Evolutionary conservation across 2,888 invertebrate genomes (phyloP).

Genomic region (Podotricha telesiphe): DNA sequence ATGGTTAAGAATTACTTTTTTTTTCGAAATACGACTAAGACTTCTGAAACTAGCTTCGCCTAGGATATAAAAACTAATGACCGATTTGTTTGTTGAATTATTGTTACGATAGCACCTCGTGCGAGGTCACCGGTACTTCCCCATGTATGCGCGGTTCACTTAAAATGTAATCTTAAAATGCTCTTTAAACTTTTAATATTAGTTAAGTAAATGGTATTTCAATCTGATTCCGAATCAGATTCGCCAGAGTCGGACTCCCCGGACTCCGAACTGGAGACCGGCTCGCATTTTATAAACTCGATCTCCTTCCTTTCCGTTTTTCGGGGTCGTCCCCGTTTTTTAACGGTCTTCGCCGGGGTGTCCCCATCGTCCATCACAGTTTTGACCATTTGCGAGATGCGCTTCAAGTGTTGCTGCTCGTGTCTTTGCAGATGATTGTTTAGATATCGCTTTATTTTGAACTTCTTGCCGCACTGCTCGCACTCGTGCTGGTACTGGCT

Average conservation of each 20-base stretch:
- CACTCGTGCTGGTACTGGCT: slow-evolving; percentile 70
- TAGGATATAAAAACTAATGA: slow-evolving; percentile 25
- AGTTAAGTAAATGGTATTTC: slow-evolving; percentile 31
- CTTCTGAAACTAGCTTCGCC: slow-evolving; percentile 8
- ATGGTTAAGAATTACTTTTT: background rate
- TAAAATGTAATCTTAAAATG: slow-evolving; percentile 29
- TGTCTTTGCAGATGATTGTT: slow-evolving; percentile 75
- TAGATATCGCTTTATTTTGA: slow-evolving; percentile 72
- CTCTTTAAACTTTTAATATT: slow-evolving; percentile 27
- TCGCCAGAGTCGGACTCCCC: slow-evolving; percentile 54
- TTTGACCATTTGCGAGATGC: slow-evolving; percentile 75
- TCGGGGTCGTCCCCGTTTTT: slow-evolving; percentile 55
- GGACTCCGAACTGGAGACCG: slow-evolving; percentile 65
- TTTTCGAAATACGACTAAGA: slow-evolving; percentile 6
- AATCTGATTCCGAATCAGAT: slow-evolving; percentile 39
- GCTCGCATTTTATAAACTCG: slow-evolving; percentile 78
- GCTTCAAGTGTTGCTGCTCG: slow-evolving; percentile 74
- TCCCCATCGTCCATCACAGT: slow-evolving; percentile 69
- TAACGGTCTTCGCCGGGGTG: slow-evolving; percentile 44
- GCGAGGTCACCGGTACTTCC: slow-evolving; percentile 13
- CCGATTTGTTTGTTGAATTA: slow-evolving; percentile 7
- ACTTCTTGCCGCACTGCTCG: slow-evolving; percentile 74
- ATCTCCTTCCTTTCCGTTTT: slow-evolving; percentile 61
- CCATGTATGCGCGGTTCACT: slow-evolving; percentile 7
- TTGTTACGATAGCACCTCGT: slow-evolving; percentile 26